A percentile compares a stretch with the other conserved stretches of the same genome.
phyloP scores from a whole-genome alignment of 2,888 invertebrate genomes.

The Cryptocephalus moraei region DNA sequence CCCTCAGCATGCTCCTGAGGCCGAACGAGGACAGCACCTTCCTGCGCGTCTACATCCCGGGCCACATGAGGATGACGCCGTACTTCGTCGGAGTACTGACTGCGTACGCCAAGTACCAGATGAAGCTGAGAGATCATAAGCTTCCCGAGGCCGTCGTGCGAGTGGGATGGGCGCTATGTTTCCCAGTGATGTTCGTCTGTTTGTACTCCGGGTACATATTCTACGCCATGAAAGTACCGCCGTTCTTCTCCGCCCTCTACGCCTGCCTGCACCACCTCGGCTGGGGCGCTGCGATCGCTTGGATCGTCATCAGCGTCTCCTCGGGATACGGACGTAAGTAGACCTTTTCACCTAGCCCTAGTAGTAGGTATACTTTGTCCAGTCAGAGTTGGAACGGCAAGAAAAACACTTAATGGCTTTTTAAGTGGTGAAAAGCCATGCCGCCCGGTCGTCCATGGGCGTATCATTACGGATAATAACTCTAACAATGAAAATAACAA shows the following conservation, averaged over 20 bases:
- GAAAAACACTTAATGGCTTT: no score
- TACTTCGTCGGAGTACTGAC: slow-evolving; percentile 29
- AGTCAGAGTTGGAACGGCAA: no score
- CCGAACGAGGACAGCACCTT: slow-evolving; percentile 26
- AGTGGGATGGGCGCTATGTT: slow-evolving; percentile 23
- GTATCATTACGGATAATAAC: no score
- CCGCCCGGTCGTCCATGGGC: no score
- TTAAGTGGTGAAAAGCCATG: no score
- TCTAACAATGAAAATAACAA: no score
- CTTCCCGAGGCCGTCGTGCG: slow-evolving; percentile 18
- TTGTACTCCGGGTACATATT: slow-evolving; percentile 28
- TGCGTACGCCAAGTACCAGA: slow-evolving; percentile 26
- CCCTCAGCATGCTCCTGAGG: slow-evolving; percentile 23
- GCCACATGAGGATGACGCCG: slow-evolving; percentile 28
- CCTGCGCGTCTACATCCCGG: slow-evolving; percentile 27
- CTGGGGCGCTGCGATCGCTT: slow-evolving; percentile 28
- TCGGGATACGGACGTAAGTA: slow-evolving; percentile 30
- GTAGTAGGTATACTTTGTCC: no score
- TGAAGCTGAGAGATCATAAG: slow-evolving; percentile 20
- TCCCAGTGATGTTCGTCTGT: slow-evolving; percentile 19
- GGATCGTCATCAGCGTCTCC: slow-evolving; percentile 29
- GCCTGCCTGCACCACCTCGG: slow-evolving; percentile 27
- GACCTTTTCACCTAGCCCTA: neutral
- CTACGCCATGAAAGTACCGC: slow-evolving; percentile 22
- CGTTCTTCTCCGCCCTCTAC: slow-evolving; percentile 26